Conservation (phyloP, 2,113 vertebrate genomes). For the Limanda limanda region DNA sequence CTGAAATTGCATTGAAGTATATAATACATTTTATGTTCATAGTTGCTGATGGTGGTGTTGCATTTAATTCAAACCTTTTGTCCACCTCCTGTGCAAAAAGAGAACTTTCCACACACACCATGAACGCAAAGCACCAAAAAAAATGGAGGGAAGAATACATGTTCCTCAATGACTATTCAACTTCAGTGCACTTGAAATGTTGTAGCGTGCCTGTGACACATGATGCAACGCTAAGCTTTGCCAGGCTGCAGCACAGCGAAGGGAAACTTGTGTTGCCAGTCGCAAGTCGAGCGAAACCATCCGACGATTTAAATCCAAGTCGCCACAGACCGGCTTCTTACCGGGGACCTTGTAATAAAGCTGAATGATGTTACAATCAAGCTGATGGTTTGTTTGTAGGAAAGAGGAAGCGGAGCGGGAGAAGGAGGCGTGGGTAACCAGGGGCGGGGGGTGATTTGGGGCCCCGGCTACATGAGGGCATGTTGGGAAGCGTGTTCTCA, state of each 20-base stretch:
- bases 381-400: constrained; percentile 18
- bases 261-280: constrained; percentile 39
- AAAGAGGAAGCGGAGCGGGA: not conserved
- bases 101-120: too few species aligned
- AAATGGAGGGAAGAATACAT: not conserved
- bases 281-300: constrained; percentile 57
- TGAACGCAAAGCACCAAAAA: not conserved
- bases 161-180: not conserved
- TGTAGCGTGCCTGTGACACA: not conserved
- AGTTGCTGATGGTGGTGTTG: too few species aligned
- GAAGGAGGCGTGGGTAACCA: not conserved
- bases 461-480: constrained; percentile 35
- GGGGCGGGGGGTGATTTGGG: constrained; percentile 30
- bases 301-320: constrained; percentile 27
- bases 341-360: not conserved
- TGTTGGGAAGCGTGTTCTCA: constrained; percentile 53
- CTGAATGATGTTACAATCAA: not conserved
- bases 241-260: not conserved
- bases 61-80: too few species aligned
- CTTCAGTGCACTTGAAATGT: not conserved
- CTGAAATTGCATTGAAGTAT: too few species aligned
- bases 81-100: too few species aligned
- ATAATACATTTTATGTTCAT: too few species aligned
- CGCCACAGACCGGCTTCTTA: constrained; percentile 16
- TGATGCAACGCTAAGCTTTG: not conserved